Conservation (phyloP, 1,140 invertebrate genomes). For the Phthorimaea operculella region DNA sequence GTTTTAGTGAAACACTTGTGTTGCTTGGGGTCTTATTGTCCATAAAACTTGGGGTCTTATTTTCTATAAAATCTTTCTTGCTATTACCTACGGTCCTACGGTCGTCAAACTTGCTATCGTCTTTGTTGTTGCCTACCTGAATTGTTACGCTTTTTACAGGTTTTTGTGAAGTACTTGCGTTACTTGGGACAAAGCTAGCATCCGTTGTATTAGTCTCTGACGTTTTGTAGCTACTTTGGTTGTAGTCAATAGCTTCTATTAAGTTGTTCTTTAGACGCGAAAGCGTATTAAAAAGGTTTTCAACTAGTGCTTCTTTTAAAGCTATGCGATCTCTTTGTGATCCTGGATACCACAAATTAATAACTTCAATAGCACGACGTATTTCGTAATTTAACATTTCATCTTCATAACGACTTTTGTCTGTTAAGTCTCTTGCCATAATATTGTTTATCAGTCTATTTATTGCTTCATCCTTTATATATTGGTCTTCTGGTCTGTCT, state of each 20-base stretch:
- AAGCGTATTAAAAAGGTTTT: neutral
- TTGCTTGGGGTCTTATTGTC: too few relatives aligned
- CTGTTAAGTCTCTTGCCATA: neutral
- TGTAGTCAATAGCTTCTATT: neutral
- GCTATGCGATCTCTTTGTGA: neutral
- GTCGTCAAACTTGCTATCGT: too few relatives aligned
- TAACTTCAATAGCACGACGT: neutral
- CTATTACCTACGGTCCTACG: too few relatives aligned
- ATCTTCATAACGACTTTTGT: neutral
- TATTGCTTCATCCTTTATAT: neutral
- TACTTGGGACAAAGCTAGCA: neutral
- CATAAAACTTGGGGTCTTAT: too few relatives aligned
- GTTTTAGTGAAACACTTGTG: too few relatives aligned
- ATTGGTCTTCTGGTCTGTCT: neutral
- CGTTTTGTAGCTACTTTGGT: neutral
- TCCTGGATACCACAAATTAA: neutral
- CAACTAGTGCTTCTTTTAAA: neutral
- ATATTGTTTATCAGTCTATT: neutral
- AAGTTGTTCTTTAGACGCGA: neutral
- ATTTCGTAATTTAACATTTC: neutral
- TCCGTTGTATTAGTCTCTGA: neutral
- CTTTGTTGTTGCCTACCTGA: too few relatives aligned
- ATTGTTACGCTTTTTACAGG: too few relatives aligned
- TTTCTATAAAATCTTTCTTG: too few relatives aligned
- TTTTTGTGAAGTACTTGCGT: too few relatives aligned